Evolutionary conservation across 2,113 vertebrate species (phyloP).

Genomic region (Lathamus discolor): DNA sequence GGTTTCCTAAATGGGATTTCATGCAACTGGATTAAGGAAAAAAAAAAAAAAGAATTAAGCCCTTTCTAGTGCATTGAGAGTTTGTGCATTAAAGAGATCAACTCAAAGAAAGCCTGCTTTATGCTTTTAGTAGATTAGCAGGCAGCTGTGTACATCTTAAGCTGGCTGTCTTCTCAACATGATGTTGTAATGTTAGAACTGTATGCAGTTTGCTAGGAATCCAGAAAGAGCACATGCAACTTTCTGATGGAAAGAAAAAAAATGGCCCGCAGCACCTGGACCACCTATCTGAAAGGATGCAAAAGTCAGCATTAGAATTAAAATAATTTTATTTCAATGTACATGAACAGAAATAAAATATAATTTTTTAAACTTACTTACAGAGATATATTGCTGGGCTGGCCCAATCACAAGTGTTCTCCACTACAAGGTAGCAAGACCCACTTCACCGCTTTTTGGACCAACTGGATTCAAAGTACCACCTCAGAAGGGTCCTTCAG

Average conservation of each 20-base stretch:
- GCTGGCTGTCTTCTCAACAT: neutral
- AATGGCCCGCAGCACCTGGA: neutral
- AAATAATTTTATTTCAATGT: slow-evolving; percentile 66
- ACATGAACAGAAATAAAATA: slow-evolving; percentile 58
- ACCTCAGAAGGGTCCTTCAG: neutral
- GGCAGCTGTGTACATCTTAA: neutral
- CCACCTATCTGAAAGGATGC: neutral
- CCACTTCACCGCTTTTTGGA: neutral
- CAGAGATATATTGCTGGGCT: slow-evolving; percentile 54
- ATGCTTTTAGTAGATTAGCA: neutral
- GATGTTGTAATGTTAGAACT: neutral
- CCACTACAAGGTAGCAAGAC: neutral
- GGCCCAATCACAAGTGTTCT: slow-evolving; percentile 24
- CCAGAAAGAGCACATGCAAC: neutral
- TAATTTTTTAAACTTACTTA: neutral
- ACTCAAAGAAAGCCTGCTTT: fast-evolving
- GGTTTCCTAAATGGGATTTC: neutral
- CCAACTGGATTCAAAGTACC: neutral
- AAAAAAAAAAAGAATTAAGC: neutral
- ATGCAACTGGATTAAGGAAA: neutral
- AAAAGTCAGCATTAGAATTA: slow-evolving; percentile 22
- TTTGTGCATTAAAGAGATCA: neutral
- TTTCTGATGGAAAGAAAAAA: neutral
- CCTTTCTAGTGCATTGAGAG: neutral
- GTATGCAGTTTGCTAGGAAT: neutral